phyloP scores from a whole-genome alignment of 2,888 invertebrate genomes.

The Folsomia manolachei region DNA sequence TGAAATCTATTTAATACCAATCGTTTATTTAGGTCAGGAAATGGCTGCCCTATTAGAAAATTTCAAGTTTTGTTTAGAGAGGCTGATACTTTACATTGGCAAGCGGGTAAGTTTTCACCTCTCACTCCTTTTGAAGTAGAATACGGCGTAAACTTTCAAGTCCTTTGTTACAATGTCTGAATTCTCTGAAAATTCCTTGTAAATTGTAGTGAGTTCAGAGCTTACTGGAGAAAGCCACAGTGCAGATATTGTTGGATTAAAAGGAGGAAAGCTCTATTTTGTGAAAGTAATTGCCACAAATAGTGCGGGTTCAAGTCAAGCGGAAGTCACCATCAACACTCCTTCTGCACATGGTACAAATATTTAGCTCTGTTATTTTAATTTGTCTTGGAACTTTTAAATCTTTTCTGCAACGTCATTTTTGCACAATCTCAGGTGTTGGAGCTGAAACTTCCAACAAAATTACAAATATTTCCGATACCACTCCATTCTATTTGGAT shows the following conservation, averaged over 20 bases:
- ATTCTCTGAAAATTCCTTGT: neutral
- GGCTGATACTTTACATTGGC: conserved; percentile 37
- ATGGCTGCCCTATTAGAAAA: conserved; percentile 35
- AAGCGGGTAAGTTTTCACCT: conserved; percentile 33
- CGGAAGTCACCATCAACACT: conserved; percentile 62
- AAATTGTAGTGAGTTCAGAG: conserved; percentile 32
- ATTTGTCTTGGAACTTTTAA: neutral
- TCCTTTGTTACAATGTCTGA: neutral
- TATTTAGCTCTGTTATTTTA: neutral
- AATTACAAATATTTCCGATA: conserved; percentile 28
- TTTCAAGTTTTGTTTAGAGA: conserved; percentile 35
- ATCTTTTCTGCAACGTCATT: too few relatives aligned
- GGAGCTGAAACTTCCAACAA: conserved; percentile 36
- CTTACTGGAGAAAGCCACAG: conserved; percentile 36
- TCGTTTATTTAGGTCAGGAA: conserved; percentile 34
- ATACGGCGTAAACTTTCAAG: too few relatives aligned
- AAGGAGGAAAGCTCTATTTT: conserved; percentile 52
- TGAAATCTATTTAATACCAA: neutral
- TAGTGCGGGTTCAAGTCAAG: conserved; percentile 63
- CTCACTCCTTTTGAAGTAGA: too few relatives aligned
- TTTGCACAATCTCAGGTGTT: conserved; percentile 18
- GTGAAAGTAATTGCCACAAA: conserved; percentile 62
- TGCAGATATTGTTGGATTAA: conserved; percentile 39
- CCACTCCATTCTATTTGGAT: conserved; percentile 55
- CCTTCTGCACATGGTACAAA: conserved; percentile 54